Conservation (phyloP, 30 jellyfish, hydroid and myxozoan genomes). For the Aurelia coerulea region DNA sequence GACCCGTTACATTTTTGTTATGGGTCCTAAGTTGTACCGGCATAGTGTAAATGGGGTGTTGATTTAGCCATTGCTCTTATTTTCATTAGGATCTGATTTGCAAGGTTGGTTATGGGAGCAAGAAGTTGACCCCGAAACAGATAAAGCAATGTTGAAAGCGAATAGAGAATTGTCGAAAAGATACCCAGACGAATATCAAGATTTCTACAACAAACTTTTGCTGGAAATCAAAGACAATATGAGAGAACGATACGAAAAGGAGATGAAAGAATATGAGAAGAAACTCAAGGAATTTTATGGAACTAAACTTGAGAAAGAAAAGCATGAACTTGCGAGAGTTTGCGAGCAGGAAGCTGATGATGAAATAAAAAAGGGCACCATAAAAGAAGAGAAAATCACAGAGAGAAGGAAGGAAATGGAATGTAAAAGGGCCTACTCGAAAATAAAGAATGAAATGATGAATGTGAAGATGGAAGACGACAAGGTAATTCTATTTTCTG, state of each 20-base stretch:
- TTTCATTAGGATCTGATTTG: not conserved
- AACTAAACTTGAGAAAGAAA: constrained; percentile 1
- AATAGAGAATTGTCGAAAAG: constrained; percentile 16
- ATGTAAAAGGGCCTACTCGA: constrained; percentile 39
- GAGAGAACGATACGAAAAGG: constrained; percentile 7
- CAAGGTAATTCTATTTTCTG: constrained; percentile 15
- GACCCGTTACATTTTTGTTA: too few relatives aligned
- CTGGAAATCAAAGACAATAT: constrained; percentile 4
- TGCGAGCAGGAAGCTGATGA: constrained; percentile 27
- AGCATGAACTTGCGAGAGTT: not conserved
- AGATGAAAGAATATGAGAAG: not conserved
- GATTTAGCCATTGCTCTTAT: too few relatives aligned
- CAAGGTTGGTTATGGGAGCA: constrained; percentile 5
- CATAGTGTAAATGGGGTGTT: too few relatives aligned
- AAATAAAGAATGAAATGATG: constrained; percentile 25
- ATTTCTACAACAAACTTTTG: constrained; percentile 1
- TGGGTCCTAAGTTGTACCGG: too few relatives aligned
- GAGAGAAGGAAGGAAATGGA: constrained; percentile 49
- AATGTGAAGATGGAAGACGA: constrained; percentile 22
- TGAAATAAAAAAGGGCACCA: constrained; percentile 15
- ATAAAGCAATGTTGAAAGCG: not conserved
- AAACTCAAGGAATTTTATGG: not conserved
- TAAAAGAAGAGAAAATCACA: constrained; percentile 7
- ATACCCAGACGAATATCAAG: constrained; percentile 38
- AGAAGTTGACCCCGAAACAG: constrained; percentile 1